Conservation (phyloP, 2,797 vertebrate species). For the Manis pentadactyla region DNA sequence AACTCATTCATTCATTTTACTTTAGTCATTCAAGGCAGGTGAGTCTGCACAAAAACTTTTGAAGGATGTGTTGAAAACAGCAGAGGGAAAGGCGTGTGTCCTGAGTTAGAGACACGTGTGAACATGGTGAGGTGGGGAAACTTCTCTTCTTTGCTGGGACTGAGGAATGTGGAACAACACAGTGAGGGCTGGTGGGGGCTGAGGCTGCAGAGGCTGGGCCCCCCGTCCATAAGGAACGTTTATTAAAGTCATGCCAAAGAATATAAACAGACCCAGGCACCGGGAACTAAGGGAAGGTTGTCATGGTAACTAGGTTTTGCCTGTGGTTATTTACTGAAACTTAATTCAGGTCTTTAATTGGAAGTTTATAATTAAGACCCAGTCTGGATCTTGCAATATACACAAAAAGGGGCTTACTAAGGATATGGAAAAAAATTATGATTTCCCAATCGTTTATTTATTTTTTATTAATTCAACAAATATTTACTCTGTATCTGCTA, state of each 20-base stretch:
- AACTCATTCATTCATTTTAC: background rate
- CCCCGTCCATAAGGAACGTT: background rate
- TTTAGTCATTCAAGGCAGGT: background rate
- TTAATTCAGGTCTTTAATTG: constrained; percentile 25
- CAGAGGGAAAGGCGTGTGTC: background rate
- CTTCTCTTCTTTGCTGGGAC: background rate
- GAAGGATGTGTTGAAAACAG: background rate
- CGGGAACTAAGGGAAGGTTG: background rate
- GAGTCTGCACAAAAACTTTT: background rate
- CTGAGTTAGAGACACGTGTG: background rate
- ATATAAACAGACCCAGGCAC: background rate
- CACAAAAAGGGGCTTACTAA: background rate
- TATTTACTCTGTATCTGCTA: constrained; percentile 6
- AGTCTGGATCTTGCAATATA: background rate
- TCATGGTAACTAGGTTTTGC: constrained; percentile 12
- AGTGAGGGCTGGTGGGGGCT: background rate
- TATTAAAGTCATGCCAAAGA: background rate
- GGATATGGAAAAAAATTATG: background rate
- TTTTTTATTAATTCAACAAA: background rate
- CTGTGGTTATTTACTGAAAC: background rate
- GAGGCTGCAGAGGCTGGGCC: background rate
- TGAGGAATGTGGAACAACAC: background rate
- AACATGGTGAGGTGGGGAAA: background rate
- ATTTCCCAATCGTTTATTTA: background rate
- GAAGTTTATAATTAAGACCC: constrained; percentile 57